Evolutionary conservation across 2,797 vertebrate genomes (phyloP).

Genomic region (Myripristis murdjan): DNA sequence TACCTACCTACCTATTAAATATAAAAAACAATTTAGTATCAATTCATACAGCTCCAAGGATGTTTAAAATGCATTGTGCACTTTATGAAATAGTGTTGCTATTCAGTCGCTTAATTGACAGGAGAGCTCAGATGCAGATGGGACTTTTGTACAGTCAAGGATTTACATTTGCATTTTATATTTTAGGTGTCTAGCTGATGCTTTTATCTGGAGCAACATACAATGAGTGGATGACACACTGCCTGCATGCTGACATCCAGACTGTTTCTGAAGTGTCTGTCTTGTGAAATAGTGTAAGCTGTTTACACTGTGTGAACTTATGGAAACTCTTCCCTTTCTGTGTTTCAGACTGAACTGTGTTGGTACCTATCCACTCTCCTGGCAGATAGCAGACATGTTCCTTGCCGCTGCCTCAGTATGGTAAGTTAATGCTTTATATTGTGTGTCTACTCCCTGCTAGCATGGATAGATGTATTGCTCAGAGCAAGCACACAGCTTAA

Average conservation of each 20-base stretch:
- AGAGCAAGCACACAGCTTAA: slow-evolving; percentile 44
- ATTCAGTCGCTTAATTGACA: neutral
- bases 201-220: slow-evolving; percentile 34
- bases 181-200: slow-evolving; percentile 15
- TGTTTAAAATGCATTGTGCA: neutral
- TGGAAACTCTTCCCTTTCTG: slow-evolving; percentile 37
- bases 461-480: slow-evolving; percentile 50
- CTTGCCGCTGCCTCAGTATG: slow-evolving; percentile 56
- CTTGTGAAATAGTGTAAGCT: slow-evolving; percentile 37
- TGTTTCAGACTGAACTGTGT: slow-evolving; percentile 70
- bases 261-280: slow-evolving; percentile 39
- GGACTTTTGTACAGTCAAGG: slow-evolving; percentile 9
- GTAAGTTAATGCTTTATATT: slow-evolving; percentile 71
- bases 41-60: no score
- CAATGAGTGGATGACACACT: slow-evolving; percentile 41
- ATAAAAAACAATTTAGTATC: no score
- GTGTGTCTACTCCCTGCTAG: slow-evolving; percentile 44
- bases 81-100: neutral
- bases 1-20: no score
- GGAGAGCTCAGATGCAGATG: neutral
- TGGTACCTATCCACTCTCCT: slow-evolving; percentile 44
- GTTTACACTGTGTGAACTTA: slow-evolving; percentile 35
- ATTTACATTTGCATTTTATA: slow-evolving; percentile 17
- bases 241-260: slow-evolving; percentile 34
- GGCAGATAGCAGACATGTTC: slow-evolving; percentile 60